Evolutionary conservation across 2,888 invertebrate species (phyloP), one percentile per base, ranked within the genome.

Genomic region (Protophormia terraenovae): DNA sequence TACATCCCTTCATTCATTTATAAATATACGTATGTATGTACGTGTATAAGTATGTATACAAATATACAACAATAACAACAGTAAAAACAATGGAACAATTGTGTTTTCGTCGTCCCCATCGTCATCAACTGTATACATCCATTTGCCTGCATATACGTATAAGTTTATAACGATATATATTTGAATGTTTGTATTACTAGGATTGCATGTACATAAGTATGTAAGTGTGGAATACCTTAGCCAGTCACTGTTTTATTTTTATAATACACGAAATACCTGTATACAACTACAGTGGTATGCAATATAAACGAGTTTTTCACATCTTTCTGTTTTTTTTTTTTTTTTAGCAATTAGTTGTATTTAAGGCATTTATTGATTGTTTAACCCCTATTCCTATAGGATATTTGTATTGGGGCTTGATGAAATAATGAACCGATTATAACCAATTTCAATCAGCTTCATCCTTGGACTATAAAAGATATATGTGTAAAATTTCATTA

Each of bases 1-100:
- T 91, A 90, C 91, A 92, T 92, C 92, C 91, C 92, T 92, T 92
- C 91, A 92, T 91, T 91, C 91, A 89, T 90, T 91, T 90, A 84
- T 83, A 82, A 66, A 73, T 58, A 45, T 53, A 47, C 55, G 72
- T 62, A 78, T 38, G 5, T 14, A 62, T 38, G 12, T 22, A 38
- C 24, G 7, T 24, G 6, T 5, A 38, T 14, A 19, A 2, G 55
- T 64, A 72, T 45, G 41, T 71, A 53, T 27, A 32, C 38, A 67
- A 32, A 32, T 24, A 50, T 77, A 45, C 77, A 79, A 24, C 64
- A 76, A 82, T 71, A 53, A 47, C 73, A 84, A 79, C 66, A 81
- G n/a, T n/a, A n/a, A n/a, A 64, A 83, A 83, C 87, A 86, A 84
- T 83, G 78, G 62, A 81, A 87, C 79, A 87, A 77, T 67, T 55